Evolutionary conservation across 2,113 vertebrate genomes (phyloP).

Genomic region (Harpagus bidentatus): DNA sequence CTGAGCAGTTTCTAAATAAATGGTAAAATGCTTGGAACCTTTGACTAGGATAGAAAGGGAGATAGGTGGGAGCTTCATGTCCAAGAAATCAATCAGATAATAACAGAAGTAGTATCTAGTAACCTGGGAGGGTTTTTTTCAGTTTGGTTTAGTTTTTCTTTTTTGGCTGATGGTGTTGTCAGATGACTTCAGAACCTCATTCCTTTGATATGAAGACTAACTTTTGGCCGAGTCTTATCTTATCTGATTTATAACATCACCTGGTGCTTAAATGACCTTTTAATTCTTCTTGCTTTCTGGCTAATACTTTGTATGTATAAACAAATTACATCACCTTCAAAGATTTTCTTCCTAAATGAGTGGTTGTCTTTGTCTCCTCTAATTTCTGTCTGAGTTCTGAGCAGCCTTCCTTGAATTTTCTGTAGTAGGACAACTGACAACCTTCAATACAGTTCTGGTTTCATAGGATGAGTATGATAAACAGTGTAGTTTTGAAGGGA

Average conservation of each 20-base stretch:
- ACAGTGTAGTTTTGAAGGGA: neutral
- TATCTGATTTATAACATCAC: neutral
- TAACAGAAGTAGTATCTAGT: neutral
- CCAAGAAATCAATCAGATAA: neutral
- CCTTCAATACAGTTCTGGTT: neutral
- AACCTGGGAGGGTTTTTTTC: rapidly evolving
- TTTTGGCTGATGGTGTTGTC: neutral
- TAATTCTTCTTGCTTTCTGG: neutral
- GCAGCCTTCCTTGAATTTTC: neutral
- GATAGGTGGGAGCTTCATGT: neutral
- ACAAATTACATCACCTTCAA: neutral
- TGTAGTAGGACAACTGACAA: neutral
- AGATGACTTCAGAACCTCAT: neutral
- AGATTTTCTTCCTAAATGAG: neutral
- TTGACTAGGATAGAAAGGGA: neutral
- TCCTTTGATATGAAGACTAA: neutral
- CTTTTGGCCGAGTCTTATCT: neutral
- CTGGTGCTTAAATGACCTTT: neutral
- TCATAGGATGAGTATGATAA: neutral
- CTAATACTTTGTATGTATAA: neutral
- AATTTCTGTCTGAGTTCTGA: neutral
- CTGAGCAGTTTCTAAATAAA: neutral
- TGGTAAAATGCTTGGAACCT: neutral
- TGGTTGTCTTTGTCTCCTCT: neutral
- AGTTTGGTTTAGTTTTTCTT: neutral